Conservation (phyloP, 1,140 invertebrate species). For the Neelides sp. region DNA sequence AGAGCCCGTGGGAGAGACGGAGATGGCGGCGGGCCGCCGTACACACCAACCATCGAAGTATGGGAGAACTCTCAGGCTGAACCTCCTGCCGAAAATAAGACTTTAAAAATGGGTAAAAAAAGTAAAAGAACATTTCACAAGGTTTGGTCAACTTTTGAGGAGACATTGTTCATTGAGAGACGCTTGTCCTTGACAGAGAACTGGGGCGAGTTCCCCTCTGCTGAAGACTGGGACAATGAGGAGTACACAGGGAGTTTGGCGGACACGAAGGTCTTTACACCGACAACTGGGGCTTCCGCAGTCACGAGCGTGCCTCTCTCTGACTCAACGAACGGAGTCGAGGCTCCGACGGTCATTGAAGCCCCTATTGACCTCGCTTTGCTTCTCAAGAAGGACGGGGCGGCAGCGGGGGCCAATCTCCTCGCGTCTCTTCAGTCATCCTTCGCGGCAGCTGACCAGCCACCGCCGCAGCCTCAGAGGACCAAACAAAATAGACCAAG, state of each 20-base stretch:
- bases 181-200: conserved; percentile 19
- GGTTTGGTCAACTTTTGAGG: conserved; percentile 1
- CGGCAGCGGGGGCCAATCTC: conserved; percentile 28
- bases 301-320: conserved; percentile 32
- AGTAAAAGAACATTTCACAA: neutral
- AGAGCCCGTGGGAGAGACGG: conserved; percentile 22
- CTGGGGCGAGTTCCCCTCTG: conserved; percentile 33
- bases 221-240: conserved; percentile 88
- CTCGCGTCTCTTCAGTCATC: conserved; percentile 26
- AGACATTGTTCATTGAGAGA: too few relatives aligned
- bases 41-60: conserved; percentile 26
- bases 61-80: conserved; percentile 33
- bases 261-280: conserved; percentile 87
- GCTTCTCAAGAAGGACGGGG: neutral
- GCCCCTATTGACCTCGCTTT: conserved; percentile 10
- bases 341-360: conserved; percentile 11
- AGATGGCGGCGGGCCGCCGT: conserved; percentile 18
- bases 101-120: conserved; percentile 30
- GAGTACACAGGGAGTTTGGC: conserved; percentile 83
- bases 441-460: conserved; percentile 34
- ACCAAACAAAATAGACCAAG: conserved; percentile 60
- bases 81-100: conserved; percentile 10
- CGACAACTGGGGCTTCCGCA: conserved; percentile 41
- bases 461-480: conserved; percentile 42
- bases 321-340: conserved; percentile 21